Conservation (phyloP, 2,888 invertebrate genomes). For the Lasioglossum morio region DNA sequence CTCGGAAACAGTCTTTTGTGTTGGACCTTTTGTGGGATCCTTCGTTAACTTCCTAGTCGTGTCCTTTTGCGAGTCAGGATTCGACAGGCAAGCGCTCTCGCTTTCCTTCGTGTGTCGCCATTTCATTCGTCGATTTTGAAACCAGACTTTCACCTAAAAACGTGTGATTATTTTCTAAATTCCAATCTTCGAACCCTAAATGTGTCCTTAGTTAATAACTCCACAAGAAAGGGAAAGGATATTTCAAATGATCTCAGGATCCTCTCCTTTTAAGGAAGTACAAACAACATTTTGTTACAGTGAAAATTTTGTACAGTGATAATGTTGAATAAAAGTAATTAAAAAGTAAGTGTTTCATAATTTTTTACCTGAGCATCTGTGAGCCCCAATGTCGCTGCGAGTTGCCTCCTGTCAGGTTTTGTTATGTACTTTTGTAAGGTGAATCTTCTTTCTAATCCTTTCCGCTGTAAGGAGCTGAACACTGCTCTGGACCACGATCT, state of each 20-base stretch:
- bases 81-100: conserved; percentile 63
- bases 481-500: conserved; percentile 98
- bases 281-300: no score
- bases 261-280: no score
- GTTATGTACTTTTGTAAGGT: conserved; percentile 98
- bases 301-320: no score
- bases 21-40: conserved; percentile 33
- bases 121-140: conserved; percentile 96
- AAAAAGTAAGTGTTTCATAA: neutral
- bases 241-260: no score
- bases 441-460: conserved; percentile 96
- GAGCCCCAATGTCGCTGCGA: conserved; percentile 95
- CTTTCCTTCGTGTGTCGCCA: conserved; percentile 93
- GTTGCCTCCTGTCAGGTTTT: conserved; percentile 95
- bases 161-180: neutral
- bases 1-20: conserved; percentile 47
- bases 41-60: conserved; percentile 48
- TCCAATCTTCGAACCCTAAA: neutral
- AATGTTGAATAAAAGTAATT: no score
- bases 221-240: no score
- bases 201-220: neutral
- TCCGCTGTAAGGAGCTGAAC: conserved; percentile 97
- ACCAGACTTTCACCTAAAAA: conserved; percentile 95
- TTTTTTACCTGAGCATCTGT: conserved; percentile 93
- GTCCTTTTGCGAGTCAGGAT: conserved; percentile 72